Conservation (phyloP, 2,888 invertebrate species). For the Meganola albula region DNA sequence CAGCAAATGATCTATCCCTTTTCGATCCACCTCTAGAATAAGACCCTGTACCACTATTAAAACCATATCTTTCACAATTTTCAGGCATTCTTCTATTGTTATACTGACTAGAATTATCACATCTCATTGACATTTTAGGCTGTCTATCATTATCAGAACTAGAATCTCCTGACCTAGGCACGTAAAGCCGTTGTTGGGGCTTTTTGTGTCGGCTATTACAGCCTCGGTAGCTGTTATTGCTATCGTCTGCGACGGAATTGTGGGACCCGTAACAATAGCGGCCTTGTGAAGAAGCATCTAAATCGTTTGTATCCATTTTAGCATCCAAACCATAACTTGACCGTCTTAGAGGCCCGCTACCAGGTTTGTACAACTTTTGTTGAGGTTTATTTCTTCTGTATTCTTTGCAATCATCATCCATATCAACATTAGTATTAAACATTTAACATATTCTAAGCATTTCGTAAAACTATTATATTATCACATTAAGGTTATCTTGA, state of each 20-base stretch:
- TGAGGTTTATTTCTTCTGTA: constrained; percentile 81
- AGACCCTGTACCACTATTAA: constrained; percentile 45
- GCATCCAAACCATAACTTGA: constrained; percentile 79
- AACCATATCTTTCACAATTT: constrained; percentile 51
- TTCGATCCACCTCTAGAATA: constrained; percentile 49
- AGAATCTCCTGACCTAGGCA: constrained; percentile 56
- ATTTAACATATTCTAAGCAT: constrained; percentile 28
- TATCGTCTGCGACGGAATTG: constrained; percentile 55
- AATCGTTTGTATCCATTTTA: constrained; percentile 70
- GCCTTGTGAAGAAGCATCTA: constrained; percentile 47
- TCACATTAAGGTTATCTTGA: constrained; percentile 52
- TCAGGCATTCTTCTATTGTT: constrained; percentile 54
- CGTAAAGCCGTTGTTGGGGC: constrained; percentile 67
- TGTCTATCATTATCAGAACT: constrained; percentile 53
- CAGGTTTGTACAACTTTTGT: constrained; percentile 85
- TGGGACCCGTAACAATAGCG: constrained; percentile 60
- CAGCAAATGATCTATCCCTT: constrained; percentile 55
- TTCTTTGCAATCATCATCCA: constrained; percentile 77
- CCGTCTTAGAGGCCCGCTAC: constrained; percentile 85
- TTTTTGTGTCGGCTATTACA: constrained; percentile 54
- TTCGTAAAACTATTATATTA: constrained; percentile 25
- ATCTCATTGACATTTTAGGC: constrained; percentile 44
- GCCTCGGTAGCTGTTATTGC: constrained; percentile 41
- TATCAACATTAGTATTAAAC: constrained; percentile 54
- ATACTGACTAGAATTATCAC: constrained; percentile 67